A percentile compares a stretch with the other conserved stretches of the same genome.
These are phyloP conservation scores for Zaprionus obscuricornis DNA, from an alignment of 2,888 invertebrate species.

Conservation along the genomic window DNA sequence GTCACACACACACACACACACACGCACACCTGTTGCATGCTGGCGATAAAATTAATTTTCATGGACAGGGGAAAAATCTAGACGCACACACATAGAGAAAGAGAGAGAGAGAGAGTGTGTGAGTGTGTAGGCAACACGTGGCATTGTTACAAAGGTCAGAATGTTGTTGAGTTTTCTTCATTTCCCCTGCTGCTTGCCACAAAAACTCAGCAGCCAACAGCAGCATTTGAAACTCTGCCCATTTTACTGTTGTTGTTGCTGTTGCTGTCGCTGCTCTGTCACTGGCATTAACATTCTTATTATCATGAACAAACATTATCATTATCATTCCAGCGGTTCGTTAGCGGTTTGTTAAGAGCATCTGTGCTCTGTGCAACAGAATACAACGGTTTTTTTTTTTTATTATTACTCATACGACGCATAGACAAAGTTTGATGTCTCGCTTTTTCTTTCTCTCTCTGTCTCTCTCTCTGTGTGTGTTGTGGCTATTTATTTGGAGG, in stretches of 20 bases:
- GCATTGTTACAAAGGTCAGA: conserved; percentile 49
- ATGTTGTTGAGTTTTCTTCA: conserved; percentile 11
- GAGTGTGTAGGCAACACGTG: conserved; percentile 17
- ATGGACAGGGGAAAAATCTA: conserved; percentile 19
- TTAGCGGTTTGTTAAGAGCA: conserved; percentile 29
- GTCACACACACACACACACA: conserved; percentile 8
- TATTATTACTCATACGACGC: conserved; percentile 67
- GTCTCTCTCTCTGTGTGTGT: too few relatives aligned
- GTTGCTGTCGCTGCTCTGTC: conserved; percentile 8
- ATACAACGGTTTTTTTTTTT: conserved; percentile 54
- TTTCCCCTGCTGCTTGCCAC: neutral
- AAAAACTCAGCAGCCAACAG: too few relatives aligned
- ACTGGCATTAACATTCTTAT: conserved; percentile 36
- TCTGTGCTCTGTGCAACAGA: conserved; percentile 10
- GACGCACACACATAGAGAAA: conserved; percentile 5
- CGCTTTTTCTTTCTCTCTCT: too few relatives aligned
- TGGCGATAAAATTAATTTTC: conserved; percentile 56
- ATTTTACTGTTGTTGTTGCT: conserved; percentile 6
- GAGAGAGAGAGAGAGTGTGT: too few relatives aligned
- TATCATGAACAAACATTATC: conserved; percentile 32
- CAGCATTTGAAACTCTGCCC: neutral
- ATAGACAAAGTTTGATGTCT: conserved; percentile 34
- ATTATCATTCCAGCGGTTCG: conserved; percentile 31
- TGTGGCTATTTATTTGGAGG: conserved; percentile 29
- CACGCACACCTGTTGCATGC: conserved; percentile 50